Conservation (phyloP, 2,888 invertebrate genomes). For the Isotomurus palustris region DNA sequence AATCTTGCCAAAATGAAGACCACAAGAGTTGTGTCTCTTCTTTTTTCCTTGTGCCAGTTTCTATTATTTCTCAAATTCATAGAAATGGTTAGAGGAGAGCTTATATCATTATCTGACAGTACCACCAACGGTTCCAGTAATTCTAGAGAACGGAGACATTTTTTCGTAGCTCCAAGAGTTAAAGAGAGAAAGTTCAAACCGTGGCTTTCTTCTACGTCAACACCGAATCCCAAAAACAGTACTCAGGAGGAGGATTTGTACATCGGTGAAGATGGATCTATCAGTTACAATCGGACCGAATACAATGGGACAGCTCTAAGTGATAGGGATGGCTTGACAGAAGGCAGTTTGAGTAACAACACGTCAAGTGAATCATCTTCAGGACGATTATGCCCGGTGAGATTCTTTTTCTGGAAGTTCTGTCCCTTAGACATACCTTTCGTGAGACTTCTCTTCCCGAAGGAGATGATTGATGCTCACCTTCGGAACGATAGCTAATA, state of each 20-base stretch:
- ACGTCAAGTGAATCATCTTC: background rate
- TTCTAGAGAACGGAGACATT: constrained; percentile 1
- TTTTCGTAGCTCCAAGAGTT: constrained; percentile 29
- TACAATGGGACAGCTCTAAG: background rate
- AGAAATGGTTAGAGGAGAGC: constrained; percentile 36
- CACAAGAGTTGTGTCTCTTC: constrained; percentile 31
- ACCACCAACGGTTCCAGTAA: background rate
- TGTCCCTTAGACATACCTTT: constrained; percentile 35
- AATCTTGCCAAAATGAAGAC: constrained; percentile 32
- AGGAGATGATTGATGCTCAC: constrained; percentile 27
- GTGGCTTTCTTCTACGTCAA: constrained; percentile 5
- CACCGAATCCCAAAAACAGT: no score
- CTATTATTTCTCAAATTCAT: constrained; percentile 41
- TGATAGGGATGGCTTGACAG: background rate
- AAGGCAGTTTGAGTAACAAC: background rate
- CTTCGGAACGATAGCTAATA: no score
- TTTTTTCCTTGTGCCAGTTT: constrained; percentile 38
- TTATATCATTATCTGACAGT: background rate
- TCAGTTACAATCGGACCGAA: background rate
- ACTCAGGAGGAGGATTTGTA: background rate
- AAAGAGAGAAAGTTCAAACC: constrained; percentile 19
- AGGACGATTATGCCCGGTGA: constrained; percentile 35
- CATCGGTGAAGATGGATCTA: background rate
- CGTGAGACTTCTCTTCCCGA: constrained; percentile 27
- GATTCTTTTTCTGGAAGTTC: constrained; percentile 40